These are phyloP conservation scores for Pangasius macronema DNA, from an alignment of 2,797 vertebrate genomes.

Conservation along the genomic window DNA sequence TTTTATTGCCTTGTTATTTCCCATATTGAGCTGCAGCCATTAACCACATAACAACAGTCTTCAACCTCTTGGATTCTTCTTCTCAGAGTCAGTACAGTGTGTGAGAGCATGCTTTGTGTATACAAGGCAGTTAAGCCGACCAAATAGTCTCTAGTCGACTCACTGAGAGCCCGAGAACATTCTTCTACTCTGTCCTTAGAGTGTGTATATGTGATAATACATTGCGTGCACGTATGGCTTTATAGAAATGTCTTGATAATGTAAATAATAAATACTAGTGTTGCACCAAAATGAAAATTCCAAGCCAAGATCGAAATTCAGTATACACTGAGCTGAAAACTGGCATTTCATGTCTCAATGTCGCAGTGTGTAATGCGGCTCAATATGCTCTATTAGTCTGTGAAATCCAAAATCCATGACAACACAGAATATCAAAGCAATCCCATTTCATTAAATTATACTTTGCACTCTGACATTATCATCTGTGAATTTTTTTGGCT, in stretches of 20 bases:
- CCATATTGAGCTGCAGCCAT: neutral
- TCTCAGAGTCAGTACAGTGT: neutral
- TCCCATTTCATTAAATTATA: neutral
- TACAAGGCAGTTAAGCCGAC: neutral
- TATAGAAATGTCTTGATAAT: neutral
- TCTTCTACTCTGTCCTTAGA: too few species aligned
- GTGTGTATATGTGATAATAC: neutral
- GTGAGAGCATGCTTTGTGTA: neutral
- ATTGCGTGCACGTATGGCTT: neutral
- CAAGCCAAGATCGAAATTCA: neutral
- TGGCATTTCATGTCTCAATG: neutral
- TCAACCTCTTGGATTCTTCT: neutral
- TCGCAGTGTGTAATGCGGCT: too few species aligned
- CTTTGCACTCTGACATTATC: neutral
- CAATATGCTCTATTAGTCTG: neutral
- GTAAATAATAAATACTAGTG: neutral
- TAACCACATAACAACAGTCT: neutral
- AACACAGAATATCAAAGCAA: neutral
- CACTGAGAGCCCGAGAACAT: neutral
- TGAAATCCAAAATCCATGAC: neutral
- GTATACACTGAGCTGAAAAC: neutral
- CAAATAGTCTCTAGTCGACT: neutral
- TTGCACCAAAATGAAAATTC: neutral
- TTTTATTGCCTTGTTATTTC: slow-evolving; percentile 11
- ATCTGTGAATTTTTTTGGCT: neutral